These are phyloP conservation scores for Artibeus jamaicensis DNA, from an alignment of 2,797 vertebrate genomes.

Conservation along the genomic window DNA sequence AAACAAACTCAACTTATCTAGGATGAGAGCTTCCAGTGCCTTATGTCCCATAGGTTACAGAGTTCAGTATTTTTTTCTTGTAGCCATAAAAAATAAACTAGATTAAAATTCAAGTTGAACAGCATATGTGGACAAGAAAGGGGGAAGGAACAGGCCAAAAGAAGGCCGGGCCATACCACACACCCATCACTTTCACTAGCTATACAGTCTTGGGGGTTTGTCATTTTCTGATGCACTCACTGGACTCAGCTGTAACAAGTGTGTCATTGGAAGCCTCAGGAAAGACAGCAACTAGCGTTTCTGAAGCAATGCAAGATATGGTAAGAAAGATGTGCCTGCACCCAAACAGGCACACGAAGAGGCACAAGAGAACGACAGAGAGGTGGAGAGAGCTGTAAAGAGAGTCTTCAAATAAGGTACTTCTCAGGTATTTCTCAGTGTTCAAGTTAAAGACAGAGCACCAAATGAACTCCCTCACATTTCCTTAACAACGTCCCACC, in stretches of 20 bases:
- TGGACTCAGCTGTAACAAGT: slow-evolving; percentile 46
- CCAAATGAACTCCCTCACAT: not conserved
- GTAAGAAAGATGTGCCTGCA: not conserved
- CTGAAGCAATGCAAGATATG: not conserved
- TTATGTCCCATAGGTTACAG: not conserved
- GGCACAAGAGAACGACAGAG: rapidly evolving
- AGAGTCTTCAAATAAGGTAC: not conserved
- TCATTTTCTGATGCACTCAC: slow-evolving; percentile 70
- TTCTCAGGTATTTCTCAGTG: slow-evolving; percentile 49
- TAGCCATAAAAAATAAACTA: slow-evolving; percentile 64
- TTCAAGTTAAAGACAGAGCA: slow-evolving; percentile 19
- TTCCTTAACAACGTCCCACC: not conserved
- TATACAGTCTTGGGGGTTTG: slow-evolving; percentile 54
- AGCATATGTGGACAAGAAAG: slow-evolving; percentile 42
- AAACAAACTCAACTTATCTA: not conserved
- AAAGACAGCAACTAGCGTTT: slow-evolving; percentile 55
- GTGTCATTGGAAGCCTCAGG: slow-evolving; percentile 45
- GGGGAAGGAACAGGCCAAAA: slow-evolving; percentile 46
- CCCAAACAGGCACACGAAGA: not conserved
- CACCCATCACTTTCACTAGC: slow-evolving; percentile 46
- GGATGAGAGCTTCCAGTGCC: not conserved
- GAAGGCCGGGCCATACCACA: slow-evolving; percentile 55
- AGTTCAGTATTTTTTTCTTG: slow-evolving; percentile 41
- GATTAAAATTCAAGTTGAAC: slow-evolving; percentile 67
- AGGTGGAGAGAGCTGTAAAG: not conserved